Conservation (phyloP, 2,113 vertebrate genomes). For the Microcebus murinus region DNA sequence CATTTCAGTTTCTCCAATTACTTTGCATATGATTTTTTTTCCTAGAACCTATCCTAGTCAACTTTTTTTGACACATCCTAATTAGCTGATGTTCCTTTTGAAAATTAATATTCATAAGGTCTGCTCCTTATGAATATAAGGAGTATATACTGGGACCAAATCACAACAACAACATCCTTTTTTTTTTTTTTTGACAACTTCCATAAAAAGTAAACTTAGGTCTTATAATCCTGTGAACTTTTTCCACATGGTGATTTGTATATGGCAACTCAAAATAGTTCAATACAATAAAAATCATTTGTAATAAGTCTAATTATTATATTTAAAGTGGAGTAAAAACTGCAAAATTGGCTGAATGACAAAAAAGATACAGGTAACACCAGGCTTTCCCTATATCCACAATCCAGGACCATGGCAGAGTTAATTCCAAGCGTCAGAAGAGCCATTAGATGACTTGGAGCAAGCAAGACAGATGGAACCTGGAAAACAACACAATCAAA, state of each 20-base stretch:
- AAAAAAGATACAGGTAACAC: constrained; percentile 96
- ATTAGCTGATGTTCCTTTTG: not conserved
- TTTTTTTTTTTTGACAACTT: not conserved
- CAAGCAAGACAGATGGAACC: constrained; percentile 98
- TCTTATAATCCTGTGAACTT: not conserved
- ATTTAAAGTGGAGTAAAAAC: not conserved
- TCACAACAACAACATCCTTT: not conserved
- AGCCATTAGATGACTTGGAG: constrained; percentile 97
- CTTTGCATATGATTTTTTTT: not conserved
- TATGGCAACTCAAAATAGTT: not conserved
- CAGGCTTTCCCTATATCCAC: constrained; percentile 95
- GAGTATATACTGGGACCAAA: not conserved
- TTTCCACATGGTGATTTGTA: not conserved
- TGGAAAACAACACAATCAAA: constrained; percentile 72
- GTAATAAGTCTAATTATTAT: not conserved
- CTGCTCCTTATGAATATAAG: too few relatives aligned
- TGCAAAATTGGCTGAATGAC: not conserved
- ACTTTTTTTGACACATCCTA: not conserved
- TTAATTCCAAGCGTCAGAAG: constrained; percentile 96
- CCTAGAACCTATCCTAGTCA: constrained; percentile 18
- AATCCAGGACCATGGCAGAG: constrained; percentile 98
- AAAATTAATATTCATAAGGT: constrained; percentile 46
- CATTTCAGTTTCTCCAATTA: constrained; percentile 52
- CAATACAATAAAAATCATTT: not conserved
- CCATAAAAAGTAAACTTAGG: constrained; percentile 31